Base-by-base conservation (phyloP, 2,113 vertebrate genomes). In the Notarius lentiginosus region DNA sequence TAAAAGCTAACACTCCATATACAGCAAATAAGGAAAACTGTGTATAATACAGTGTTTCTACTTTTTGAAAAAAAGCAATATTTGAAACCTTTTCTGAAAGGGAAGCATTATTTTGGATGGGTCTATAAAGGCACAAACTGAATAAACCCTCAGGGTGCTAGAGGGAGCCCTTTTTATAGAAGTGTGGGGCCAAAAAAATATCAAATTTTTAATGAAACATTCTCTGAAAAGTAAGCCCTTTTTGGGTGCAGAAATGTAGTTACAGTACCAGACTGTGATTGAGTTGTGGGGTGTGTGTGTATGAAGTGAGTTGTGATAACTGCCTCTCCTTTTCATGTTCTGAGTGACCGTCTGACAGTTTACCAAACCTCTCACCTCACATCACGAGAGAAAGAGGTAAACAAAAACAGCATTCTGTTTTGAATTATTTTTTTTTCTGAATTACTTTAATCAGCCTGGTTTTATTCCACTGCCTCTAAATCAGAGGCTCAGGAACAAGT, bases 361-460 rank as follows among this genome's bases (percentile, higher is more conserved):
- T 53, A 75, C n/a, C 34, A 80, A 88, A 66, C 47, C 20, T 82
- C 55, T 84, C 34, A 83, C 73, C 72, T 83, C 41, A 72, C 66
- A n/a, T n/a, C 34, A 49, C 15, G 15, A 60, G 24, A 66, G 65
- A 22, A 17, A 66, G 65, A 70, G 11, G 56, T 51, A 58, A 18
- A 34, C 30, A 73, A n/a, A 41, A 9, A 41, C 7, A 58, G 34
- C 60, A 1, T 22, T 7, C 20, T 41, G 34, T 41, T 41, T 41
- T 41, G 2, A 41, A 41, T 41, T 41, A 41, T 4, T 17, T 66
- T 14, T 14, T n/a, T 1, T 27, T 27, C 10, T 65, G 11, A 10
- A 66, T 66, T 12, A 27, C n/a, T 12, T 27, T 27, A 66, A 66
- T 66, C 63, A 24, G 20, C 7, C 20, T 61, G 20, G 58, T 60